Percentiles rank a stretch among this genome's conserved stretches.
phyloP scores from a whole-genome alignment of 2,888 invertebrate genomes.

The Zaprionus bogoriensis region DNA sequence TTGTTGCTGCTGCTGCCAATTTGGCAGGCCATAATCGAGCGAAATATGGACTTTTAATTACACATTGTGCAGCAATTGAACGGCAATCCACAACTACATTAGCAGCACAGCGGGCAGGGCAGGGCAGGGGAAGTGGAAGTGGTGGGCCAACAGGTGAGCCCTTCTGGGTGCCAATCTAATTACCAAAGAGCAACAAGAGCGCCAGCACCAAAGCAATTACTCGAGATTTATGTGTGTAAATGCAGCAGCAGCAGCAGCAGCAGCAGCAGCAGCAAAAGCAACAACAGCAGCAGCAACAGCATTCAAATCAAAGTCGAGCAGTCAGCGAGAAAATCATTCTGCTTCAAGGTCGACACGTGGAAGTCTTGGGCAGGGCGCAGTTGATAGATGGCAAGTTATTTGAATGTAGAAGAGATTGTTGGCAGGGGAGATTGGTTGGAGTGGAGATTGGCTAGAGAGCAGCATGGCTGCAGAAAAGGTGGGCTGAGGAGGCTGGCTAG shows the following conservation, averaged over 20 bases:
- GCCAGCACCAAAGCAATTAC: constrained; percentile 19
- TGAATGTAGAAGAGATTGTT: too few relatives aligned
- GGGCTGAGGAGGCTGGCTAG: too few relatives aligned
- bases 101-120: constrained; percentile 15
- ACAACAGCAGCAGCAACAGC: constrained; percentile 20
- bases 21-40: constrained; percentile 59
- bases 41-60: constrained; percentile 75
- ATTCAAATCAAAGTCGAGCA: constrained; percentile 56
- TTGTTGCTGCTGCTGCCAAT: constrained; percentile 45
- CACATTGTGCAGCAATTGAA: constrained; percentile 60
- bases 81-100: constrained; percentile 47
- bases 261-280: constrained; percentile 1
- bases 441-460: too few relatives aligned
- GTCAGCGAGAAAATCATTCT: constrained; percentile 53
- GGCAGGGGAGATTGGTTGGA: too few relatives aligned
- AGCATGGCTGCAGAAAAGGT: too few relatives aligned
- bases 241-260: constrained; percentile 1
- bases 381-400: too few relatives aligned
- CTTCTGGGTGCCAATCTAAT: constrained; percentile 21
- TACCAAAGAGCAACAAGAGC: too few relatives aligned
- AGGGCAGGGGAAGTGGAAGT: background rate
- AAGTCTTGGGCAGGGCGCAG: too few relatives aligned
- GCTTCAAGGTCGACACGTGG: constrained; percentile 65
- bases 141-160: constrained; percentile 34
- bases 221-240: constrained; percentile 5